Evolutionary conservation across 1,140 invertebrate genomes (phyloP).

Genomic region (Dinoponera quadriceps): DNA sequence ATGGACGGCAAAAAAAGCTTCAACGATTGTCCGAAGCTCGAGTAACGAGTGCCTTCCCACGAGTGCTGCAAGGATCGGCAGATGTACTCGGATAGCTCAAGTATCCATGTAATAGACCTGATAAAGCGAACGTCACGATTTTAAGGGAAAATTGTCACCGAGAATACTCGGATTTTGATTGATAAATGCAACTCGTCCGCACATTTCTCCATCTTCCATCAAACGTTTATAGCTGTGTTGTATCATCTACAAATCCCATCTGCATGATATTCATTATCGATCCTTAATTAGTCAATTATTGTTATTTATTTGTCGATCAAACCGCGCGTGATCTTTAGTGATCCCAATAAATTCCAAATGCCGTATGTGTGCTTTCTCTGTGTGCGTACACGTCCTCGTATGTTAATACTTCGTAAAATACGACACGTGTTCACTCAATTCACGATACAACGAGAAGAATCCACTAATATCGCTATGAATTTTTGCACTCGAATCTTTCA

Average conservation of each 20-base stretch:
- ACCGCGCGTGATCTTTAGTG: neutral
- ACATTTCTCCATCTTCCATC: too few species aligned
- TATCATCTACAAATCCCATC: too few species aligned
- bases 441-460: neutral
- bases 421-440: neutral
- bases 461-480: neutral
- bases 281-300: too few species aligned
- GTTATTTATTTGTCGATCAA: too few species aligned
- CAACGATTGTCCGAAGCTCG: neutral
- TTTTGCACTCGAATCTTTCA: too few species aligned
- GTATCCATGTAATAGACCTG: neutral
- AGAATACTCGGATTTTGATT: too few species aligned
- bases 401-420: neutral
- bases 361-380: neutral
- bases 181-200: too few species aligned
- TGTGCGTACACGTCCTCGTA: neutral
- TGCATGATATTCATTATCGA: too few species aligned
- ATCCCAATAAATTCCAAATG: conserved; percentile 17
- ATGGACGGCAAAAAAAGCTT: conserved; percentile 26
- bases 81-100: conserved; percentile 1
- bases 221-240: too few species aligned
- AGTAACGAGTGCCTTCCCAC: neutral
- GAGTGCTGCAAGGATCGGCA: neutral
- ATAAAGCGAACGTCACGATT: neutral
- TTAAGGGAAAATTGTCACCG: too few species aligned